Percentiles rank a stretch among this genome's conserved stretches.
These are phyloP conservation scores for Apamea monoglypha DNA, from an alignment of 2,888 invertebrate species.

Conservation along the genomic window DNA sequence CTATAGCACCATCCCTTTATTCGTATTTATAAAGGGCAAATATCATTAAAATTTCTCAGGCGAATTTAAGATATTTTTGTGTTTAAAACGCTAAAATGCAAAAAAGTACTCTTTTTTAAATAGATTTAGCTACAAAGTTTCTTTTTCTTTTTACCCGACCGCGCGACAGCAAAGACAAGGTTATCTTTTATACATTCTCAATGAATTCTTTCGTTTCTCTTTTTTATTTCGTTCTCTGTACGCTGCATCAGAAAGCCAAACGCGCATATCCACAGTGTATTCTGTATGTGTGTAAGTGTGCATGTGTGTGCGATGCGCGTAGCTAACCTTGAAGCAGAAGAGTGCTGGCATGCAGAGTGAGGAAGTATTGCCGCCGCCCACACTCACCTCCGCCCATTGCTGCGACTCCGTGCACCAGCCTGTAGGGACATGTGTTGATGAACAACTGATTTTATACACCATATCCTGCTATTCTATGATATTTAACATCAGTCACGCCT, in stretches of 20 bases:
- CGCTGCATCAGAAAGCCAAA: conserved; percentile 34
- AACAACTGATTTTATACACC: background rate
- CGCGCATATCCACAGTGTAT: conserved; percentile 42
- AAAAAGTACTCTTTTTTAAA: background rate
- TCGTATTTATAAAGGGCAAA: background rate
- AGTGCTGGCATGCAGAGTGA: conserved; percentile 96
- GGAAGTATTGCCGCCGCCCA: conserved; percentile 90
- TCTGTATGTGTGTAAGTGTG: conserved; percentile 55
- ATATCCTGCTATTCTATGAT: background rate
- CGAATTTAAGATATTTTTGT: background rate
- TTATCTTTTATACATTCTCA: background rate
- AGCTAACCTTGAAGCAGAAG: conserved; percentile 95
- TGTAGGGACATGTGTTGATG: background rate
- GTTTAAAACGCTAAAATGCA: background rate
- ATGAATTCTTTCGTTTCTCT: background rate
- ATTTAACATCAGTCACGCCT: background rate
- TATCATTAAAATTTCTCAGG: background rate
- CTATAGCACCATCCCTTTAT: background rate
- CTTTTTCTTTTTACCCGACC: background rate
- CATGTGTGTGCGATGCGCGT: conserved; percentile 60
- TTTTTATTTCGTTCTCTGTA: background rate
- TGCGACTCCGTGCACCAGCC: conserved; percentile 59
- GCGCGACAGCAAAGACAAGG: background rate
- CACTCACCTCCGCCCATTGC: conserved; percentile 83
- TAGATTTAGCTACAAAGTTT: background rate